Conservation (phyloP, 2,113 vertebrate species). For the Kobus ellipsiprymnus region DNA sequence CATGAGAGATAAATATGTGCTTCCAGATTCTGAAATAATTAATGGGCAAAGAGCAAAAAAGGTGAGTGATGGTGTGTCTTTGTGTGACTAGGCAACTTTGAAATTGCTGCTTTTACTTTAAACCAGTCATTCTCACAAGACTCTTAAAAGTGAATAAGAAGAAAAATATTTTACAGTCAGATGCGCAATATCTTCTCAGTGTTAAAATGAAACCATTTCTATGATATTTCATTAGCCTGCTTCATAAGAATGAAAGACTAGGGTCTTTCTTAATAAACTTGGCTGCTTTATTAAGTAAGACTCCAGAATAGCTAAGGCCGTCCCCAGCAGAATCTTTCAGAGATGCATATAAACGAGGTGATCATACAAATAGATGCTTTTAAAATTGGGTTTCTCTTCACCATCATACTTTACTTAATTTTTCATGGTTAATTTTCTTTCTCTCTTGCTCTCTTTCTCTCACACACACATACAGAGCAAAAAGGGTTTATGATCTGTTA, state of each 20-base stretch:
- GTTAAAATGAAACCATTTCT: background rate
- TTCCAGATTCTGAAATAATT: conserved; percentile 12
- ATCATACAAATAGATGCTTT: background rate
- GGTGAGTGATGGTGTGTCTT: background rate
- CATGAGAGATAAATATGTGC: background rate
- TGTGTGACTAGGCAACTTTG: background rate
- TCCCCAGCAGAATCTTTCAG: background rate
- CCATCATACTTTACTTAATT: conserved; percentile 1
- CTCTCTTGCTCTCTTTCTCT: background rate
- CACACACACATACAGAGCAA: background rate
- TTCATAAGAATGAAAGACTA: background rate
- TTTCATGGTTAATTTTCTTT: background rate
- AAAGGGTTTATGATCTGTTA: background rate
- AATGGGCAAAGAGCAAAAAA: background rate
- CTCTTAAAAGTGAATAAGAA: conserved; percentile 24
- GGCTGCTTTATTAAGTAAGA: background rate
- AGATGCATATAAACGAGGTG: background rate
- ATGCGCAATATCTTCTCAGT: background rate
- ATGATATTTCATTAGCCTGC: background rate
- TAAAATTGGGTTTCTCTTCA: conserved; percentile 1
- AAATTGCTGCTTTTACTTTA: background rate
- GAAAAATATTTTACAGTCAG: background rate
- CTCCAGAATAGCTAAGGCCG: background rate
- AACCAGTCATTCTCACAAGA: background rate
- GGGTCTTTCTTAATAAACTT: background rate